phyloP scores from a whole-genome alignment of 2,888 invertebrate genomes.

The Acronicta psi region DNA sequence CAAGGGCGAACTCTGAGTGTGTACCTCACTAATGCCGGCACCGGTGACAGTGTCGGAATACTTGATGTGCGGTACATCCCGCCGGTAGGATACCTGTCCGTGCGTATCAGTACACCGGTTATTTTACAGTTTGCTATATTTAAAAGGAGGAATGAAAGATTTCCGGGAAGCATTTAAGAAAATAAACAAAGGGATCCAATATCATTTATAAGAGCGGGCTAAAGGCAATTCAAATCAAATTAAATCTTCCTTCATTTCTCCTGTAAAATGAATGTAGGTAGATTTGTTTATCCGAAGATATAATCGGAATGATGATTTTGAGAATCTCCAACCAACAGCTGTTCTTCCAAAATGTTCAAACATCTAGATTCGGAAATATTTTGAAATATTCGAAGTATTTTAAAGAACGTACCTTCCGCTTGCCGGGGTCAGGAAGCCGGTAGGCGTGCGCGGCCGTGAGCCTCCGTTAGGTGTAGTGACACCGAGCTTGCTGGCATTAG shows the following conservation, averaged over 20 bases:
- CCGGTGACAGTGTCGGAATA: slow-evolving; percentile 95
- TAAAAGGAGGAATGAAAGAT: slow-evolving; percentile 26
- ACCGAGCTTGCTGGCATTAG: slow-evolving; percentile 89
- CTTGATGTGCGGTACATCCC: slow-evolving; percentile 96
- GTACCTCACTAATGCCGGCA: slow-evolving; percentile 93
- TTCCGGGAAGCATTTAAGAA: background rate
- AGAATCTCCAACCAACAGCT: slow-evolving; percentile 3
- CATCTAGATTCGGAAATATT: slow-evolving; percentile 19
- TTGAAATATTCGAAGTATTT: slow-evolving; percentile 3
- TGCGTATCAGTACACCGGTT: slow-evolving; percentile 73
- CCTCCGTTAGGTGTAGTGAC: slow-evolving; percentile 89
- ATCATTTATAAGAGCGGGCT: too few species aligned
- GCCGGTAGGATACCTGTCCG: slow-evolving; percentile 89
- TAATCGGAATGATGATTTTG: background rate
- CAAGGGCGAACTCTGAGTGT: slow-evolving; percentile 74
- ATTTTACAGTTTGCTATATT: slow-evolving; percentile 52
- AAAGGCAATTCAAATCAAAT: background rate
- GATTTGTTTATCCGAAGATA: slow-evolving; percentile 1
- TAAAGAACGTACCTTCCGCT: slow-evolving; percentile 90
- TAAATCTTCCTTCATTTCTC: slow-evolving; percentile 25
- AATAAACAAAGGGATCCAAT: background rate
- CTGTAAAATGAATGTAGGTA: slow-evolving; percentile 27
- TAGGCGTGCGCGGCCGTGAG: slow-evolving; percentile 93
- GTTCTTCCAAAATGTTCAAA: background rate
- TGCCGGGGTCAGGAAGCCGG: slow-evolving; percentile 93